Percentiles rank a stretch among this genome's conserved stretches.
Evolutionary conservation across 2,797 vertebrate species (phyloP).

Genomic region (Dendrocincla fuliginosa): DNA sequence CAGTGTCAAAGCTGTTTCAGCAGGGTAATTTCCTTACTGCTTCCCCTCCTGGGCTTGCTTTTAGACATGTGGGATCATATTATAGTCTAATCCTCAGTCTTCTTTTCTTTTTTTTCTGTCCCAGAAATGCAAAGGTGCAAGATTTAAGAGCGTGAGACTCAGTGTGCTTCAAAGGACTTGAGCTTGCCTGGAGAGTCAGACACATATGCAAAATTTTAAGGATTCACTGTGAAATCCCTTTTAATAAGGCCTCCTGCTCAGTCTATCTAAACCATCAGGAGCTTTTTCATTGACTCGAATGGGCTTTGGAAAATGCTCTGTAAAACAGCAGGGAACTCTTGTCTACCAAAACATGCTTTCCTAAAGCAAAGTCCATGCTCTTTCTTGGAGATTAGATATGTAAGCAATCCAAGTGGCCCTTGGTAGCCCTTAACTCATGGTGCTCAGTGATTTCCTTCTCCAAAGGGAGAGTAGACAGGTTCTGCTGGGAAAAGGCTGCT

Average conservation of each 20-base stretch:
- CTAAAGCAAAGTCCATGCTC: neutral
- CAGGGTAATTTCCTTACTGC: neutral
- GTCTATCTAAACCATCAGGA: neutral
- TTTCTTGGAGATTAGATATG: neutral
- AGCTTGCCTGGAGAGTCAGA: neutral
- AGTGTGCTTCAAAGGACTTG: neutral
- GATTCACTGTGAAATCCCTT: neutral
- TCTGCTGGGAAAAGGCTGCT: neutral
- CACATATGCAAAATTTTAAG: neutral
- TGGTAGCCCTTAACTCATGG: neutral
- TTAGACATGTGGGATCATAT: neutral
- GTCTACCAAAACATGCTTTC: neutral
- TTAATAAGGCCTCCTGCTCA: neutral
- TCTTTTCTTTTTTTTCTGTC: neutral
- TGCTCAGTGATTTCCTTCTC: neutral
- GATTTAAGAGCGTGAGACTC: neutral
- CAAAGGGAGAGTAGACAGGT: neutral
- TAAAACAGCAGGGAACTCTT: neutral
- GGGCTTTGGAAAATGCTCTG: neutral
- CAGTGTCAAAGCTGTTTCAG: neutral
- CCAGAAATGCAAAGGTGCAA: neutral
- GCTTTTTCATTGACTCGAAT: neutral
- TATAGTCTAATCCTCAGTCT: neutral
- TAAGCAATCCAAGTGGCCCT: neutral
- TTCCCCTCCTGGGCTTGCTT: neutral